Percentiles rank a stretch among this genome's conserved stretches.
phyloP scores from a whole-genome alignment of 2,113 vertebrate genomes.

The Calidris pygmaea region DNA sequence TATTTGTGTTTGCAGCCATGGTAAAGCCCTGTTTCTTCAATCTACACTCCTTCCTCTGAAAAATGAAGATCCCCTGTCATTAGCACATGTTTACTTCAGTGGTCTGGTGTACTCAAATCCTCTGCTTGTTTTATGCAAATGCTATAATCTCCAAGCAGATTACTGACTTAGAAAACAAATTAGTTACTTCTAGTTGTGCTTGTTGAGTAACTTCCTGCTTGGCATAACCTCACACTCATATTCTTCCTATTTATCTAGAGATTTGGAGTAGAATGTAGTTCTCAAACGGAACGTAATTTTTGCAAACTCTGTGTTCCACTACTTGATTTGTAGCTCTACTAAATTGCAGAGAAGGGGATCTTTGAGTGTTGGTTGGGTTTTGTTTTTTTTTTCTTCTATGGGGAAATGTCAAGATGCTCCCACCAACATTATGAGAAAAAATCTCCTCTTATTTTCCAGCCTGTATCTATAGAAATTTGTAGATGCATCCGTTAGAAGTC shows the following conservation, averaged over 20 bases:
- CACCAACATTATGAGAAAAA: not conserved
- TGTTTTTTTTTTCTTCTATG: not conserved
- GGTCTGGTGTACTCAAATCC: slow-evolving; percentile 13
- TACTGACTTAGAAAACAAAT: slow-evolving; percentile 38
- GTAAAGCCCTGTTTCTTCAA: not conserved
- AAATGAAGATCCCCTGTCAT: not conserved
- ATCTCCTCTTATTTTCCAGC: not conserved
- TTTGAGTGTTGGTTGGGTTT: not conserved
- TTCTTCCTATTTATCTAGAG: not conserved
- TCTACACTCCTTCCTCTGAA: not conserved
- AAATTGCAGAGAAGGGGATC: not conserved
- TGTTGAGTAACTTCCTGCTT: slow-evolving; percentile 30
- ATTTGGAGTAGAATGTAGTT: not conserved
- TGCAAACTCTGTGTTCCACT: not conserved
- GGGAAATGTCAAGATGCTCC: not conserved
- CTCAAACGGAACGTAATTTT: not conserved
- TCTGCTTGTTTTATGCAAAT: slow-evolving; percentile 3
- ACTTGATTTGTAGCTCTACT: not conserved
- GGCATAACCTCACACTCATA: not conserved
- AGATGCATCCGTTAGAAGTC: not conserved
- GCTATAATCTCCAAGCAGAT: slow-evolving; percentile 59
- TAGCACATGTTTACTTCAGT: not conserved
- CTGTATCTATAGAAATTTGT: not conserved
- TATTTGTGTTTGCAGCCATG: not conserved
- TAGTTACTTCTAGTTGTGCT: slow-evolving; percentile 3